Conservation (phyloP, 2,797 vertebrate genomes). For the Enteromius anoplus region DNA sequence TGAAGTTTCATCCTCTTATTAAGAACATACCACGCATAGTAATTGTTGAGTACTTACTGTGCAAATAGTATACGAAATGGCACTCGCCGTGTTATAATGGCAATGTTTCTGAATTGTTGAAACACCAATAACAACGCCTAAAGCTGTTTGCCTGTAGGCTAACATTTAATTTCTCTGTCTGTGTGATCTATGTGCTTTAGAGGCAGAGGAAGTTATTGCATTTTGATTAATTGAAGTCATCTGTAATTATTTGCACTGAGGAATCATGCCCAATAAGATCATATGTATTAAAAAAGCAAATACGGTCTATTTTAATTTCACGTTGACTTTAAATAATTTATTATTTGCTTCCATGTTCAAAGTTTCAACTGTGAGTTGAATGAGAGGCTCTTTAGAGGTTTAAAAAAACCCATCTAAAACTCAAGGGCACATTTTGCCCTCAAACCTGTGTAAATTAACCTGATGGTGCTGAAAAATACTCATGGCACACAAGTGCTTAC, state of each 20-base stretch:
- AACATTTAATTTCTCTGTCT: not conserved
- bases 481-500: conserved; percentile 60
- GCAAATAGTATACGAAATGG: not conserved
- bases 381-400: conserved; percentile 32
- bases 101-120: not conserved
- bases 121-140: not conserved
- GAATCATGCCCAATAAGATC: conserved; percentile 45
- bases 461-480: conserved; percentile 57
- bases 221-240: conserved; percentile 10
- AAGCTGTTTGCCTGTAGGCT: not conserved
- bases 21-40: not conserved
- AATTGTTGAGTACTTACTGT: not conserved
- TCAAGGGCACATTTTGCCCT: not conserved
- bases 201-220: not conserved
- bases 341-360: conserved; percentile 64
- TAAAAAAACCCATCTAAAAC: not conserved
- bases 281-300: conserved; percentile 68
- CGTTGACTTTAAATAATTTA: conserved; percentile 66
- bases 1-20: not conserved
- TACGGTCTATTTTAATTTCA: conserved; percentile 66
- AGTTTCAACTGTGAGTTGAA: conserved; percentile 67
- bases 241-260: not conserved
- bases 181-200: not conserved
- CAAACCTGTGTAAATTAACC: conserved; percentile 9
- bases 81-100: not conserved